Evolutionary conservation across 2,797 vertebrate genomes (phyloP), one percentile per base, ranked within the genome.

Genomic region (Chiroxiphia lanceolata): DNA sequence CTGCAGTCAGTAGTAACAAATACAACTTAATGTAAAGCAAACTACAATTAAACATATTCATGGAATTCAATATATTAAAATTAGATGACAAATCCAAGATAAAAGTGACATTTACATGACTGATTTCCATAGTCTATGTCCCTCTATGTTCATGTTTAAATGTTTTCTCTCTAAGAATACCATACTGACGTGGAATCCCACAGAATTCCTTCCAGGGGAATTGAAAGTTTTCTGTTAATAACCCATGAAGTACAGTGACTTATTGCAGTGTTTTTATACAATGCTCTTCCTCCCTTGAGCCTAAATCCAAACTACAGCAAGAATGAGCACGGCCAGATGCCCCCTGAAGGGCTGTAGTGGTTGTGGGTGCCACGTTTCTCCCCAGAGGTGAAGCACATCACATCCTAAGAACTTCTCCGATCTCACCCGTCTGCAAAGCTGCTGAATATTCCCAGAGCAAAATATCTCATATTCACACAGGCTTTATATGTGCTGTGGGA

Each of bases 151-250:
- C 50, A 36, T 4, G 25, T 57, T 92, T 76, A 83, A 79, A 59
- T 57, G 33, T 65, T 63, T 69, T 67, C 57, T 90, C 90, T 93
- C 88, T 91, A 83, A 60, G 59, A 85, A 48, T 60, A 68, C 29
- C 91, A 68, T 11, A 40, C 44, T 85, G 86, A 94, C 76, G 87
- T 6, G 6, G 27, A 81, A 91, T 76, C 80, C 95, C 83, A 57
- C 14, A 87, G 87, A 93, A 94, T 48, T 94, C 89, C 94, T 94
- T 90, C 79, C 1, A 16, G 95, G 94, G 51, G 74, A 91, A 85
- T 61, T 94, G 83, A 76, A 93, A 95, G 31, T 74, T 95, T 79
- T 94, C 27, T 65, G 92, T 92, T 96, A 96, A 90, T 81, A 96
- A 89, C 71, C 92, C 94, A 95, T 91, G 95, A 89, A 95, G 75